Base-by-base conservation (phyloP, 2,797 vertebrate species). In the Parauchenoglanis punctatus region DNA sequence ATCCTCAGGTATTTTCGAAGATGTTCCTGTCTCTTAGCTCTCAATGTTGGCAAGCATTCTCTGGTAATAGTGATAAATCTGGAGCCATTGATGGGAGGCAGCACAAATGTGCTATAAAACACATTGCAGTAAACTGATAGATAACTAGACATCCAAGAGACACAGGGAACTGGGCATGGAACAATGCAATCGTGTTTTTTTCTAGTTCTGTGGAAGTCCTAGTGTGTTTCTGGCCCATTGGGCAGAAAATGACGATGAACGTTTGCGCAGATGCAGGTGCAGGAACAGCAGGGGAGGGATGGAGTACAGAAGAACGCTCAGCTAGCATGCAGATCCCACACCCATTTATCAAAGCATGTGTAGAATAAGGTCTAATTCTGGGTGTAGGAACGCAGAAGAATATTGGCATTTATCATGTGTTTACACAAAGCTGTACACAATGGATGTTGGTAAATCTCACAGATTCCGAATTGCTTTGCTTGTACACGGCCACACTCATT, bases 201-300 rank as follows among this genome's bases (percentile, higher is more conserved):
- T 52, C 1, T 0, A 31, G 40, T 81, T 81, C 54, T 59, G 8
- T 10, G n/a, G n/a, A 83, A 52, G 44, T 83, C 81, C 78, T 44
- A 46, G 20, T 44, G 23, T 20, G 59, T 65, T 65, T 31, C 49
- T 83, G 81, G 81, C 17, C 61, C 81, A 83, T 83, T 83, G 44
- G 61, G 81, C 40, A 83, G 81, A 44, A 83, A 83, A 83, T 67
- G 81, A 20, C n/a, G 61, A 67, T 52, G 81, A 83, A 83, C 61
- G 44, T 52, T 81, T 52, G 61, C 6, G 44, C 40, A 82, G 80
- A 82, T 18, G 8, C 81, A 82, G 81, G 81, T 83, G 81, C 61
- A 83, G 61, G 46, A 83, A 67, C 59, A 49, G 81, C 81, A 67
- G 81, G 81, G 31, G 44, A 52, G 44, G 46, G 15, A 52, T 67